These are phyloP conservation scores for Temnothorax longispinosus DNA, from an alignment of 1,140 invertebrate genomes.

Conservation along the genomic window DNA sequence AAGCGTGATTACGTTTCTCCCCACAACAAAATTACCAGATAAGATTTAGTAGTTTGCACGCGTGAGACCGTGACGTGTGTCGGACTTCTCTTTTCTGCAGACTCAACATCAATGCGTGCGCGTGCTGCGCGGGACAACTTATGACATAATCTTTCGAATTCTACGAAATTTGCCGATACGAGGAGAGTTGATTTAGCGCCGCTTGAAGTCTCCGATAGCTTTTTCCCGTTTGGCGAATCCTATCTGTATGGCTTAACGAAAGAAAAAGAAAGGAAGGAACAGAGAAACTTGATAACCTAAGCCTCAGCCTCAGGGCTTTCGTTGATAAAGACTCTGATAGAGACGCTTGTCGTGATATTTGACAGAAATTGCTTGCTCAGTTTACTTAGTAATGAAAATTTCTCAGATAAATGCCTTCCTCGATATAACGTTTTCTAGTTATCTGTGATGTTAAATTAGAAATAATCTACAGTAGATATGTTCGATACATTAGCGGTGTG, in stretches of 20 bases:
- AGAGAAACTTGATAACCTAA: constrained; percentile 55
- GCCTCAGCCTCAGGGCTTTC: background rate
- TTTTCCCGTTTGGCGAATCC: background rate
- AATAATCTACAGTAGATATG: constrained; percentile 21
- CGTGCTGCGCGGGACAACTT: constrained; percentile 19
- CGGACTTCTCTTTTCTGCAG: constrained; percentile 11
- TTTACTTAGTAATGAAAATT: constrained; percentile 21
- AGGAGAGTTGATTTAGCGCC: background rate
- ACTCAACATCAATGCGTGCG: constrained; percentile 39
- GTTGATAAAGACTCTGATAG: constrained; percentile 60
- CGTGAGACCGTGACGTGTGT: constrained; percentile 28
- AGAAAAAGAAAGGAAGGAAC: background rate
- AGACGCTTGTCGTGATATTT: constrained; percentile 43
- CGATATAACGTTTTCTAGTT: background rate
- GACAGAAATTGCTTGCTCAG: constrained; percentile 51
- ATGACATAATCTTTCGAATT: constrained; percentile 45
- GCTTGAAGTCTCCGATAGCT: background rate
- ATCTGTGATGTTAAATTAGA: constrained; percentile 7
- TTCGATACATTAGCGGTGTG: constrained; percentile 40
- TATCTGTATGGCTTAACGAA: background rate
- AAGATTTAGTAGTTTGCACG: constrained; percentile 24
- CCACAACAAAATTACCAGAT: constrained; percentile 20
- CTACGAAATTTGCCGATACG: constrained; percentile 13
- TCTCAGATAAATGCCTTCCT: constrained; percentile 38
- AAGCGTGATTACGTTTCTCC: constrained; percentile 4